Base-by-base conservation (phyloP, 2,797 vertebrate species). In the Furcifer pardalis region DNA sequence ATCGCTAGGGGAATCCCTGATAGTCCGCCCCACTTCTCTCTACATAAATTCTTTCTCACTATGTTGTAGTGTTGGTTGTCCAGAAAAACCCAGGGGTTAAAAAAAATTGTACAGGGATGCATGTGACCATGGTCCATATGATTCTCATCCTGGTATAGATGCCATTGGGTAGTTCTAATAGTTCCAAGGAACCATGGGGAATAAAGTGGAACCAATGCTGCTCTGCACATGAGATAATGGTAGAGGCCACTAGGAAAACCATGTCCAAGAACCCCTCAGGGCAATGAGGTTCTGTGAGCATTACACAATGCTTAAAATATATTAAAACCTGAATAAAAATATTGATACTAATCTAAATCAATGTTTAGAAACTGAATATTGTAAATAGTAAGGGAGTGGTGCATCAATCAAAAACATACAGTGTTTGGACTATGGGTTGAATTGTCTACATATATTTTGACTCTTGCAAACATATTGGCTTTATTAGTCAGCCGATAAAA, bases 401-500 rank as follows among this genome's bases (percentile, higher is more conserved):
- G 25, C 73, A 71, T 77, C 63, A 71, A n/a, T 86, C 73, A 81
- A 68, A 81, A 35, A 25, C 65, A 76, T 40, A 42, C 40, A 42
- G 40, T 76, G 72, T 81, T 85, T 81, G 84, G 78, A 69, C 63
- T 81, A 13, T 81, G 49, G 10, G 46, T 81, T n/a, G n/a, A 30
- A 77, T 12, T 81, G 84, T 81, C 63, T 68, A 81, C n/a, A 40
- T 81, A 66, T 77, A 86, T 69, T 86, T 62, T 86, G 73, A 77
- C 63, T 81, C 66, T 77, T 62, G 79, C 32, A 81, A 81, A 71
- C 73, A 86, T 62, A 77, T 59, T 77, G 73, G 52, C 40, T 90
- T 82, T 88, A 73, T 87, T 88, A 87, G 69, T 80, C 49, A 68
- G 73, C 25, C 84, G 84, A 72, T 69, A 65, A 91, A 85, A 79